These are phyloP conservation scores for Bombus difficillimus DNA, from an alignment of 1,140 invertebrate genomes.

Conservation along the genomic window DNA sequence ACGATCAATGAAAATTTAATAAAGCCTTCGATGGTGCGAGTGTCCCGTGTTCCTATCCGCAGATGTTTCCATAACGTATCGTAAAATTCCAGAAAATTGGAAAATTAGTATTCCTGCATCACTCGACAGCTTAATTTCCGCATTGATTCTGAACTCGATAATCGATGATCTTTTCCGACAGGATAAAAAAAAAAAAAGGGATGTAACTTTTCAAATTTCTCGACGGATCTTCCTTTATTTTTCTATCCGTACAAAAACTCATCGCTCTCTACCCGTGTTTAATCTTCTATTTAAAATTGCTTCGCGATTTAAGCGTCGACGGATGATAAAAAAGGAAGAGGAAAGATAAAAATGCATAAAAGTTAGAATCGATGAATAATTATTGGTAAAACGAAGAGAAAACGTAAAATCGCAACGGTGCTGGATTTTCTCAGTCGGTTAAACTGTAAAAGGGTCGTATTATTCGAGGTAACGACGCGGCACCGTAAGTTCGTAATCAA, in stretches of 20 bases:
- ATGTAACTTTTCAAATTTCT: not conserved
- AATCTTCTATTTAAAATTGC: no score
- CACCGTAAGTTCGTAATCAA: conserved; percentile 18
- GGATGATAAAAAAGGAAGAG: no score
- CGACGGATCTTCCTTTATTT: not conserved
- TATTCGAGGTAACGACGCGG: conserved; percentile 11
- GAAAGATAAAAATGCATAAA: not conserved
- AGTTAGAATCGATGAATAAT: not conserved
- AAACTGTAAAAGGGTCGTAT: not conserved
- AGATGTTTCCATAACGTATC: conserved; percentile 1
- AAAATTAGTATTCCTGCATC: not conserved
- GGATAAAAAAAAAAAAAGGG: no score
- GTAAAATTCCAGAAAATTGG: conserved; percentile 11
- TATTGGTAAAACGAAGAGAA: not conserved
- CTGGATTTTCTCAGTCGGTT: not conserved
- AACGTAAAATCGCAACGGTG: not conserved
- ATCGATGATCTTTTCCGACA: not conserved
- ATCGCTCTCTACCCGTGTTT: no score
- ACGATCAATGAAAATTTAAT: conserved; percentile 46
- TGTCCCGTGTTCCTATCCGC: not conserved
- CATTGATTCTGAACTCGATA: not conserved
- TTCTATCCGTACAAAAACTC: no score
- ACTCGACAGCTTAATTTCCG: not conserved
- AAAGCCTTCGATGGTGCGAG: not conserved
- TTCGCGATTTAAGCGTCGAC: no score